Base-by-base conservation (phyloP, 37 sponge, comb jelly and placozoan species). In the Chondrosia reniformis region DNA sequence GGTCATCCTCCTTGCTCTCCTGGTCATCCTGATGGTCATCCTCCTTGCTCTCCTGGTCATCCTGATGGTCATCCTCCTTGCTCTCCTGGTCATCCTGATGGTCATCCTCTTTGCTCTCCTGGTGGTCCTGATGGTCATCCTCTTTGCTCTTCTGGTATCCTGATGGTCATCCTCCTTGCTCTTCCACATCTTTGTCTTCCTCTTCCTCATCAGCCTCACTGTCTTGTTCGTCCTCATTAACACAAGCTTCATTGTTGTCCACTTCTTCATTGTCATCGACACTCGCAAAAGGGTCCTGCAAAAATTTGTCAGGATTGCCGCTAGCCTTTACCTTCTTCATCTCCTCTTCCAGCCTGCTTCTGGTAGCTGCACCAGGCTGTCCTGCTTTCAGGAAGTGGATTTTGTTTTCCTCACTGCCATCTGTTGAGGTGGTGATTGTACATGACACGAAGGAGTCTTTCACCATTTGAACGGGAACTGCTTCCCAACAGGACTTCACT, bases 311-410 rank as follows among this genome's bases (percentile, higher is more conserved):
- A 24, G 13, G 15, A 44, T 9, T 27, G 31, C 37, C 34, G 6
- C 34, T 17, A 7, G 31, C 38, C 57, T 6, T 19, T 55, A 76
- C 22, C 38, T 52, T 27, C 57, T 55, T 1, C 33, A 25, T 46
- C 32, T 75, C 37, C 31, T 75, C 54, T 9, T 44, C 54, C 8
- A 75, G 76, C 8, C 9, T 6, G 12, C 8, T 24, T 13, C 25
- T 75, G 31, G 54, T 55, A 13, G 31, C 54, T 7, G 49, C 52
- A 45, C 76, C 43, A 33, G 76, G 76, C 32, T 75, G 76, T n/a
- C 76, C 76, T 45, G 27, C 55, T 39, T 76, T 54, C 15, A 54
- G 27, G 58, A 55, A 54, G 37, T 76, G 76, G 24, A 76, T 76
- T 2, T 9, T 3, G 1, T 76, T 15, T 10, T 49, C 52, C 10